Percentiles rank a stretch among this genome's conserved stretches.
Evolutionary conservation across 2,888 invertebrate species (phyloP).

Genomic region (Miltochrista miniata): DNA sequence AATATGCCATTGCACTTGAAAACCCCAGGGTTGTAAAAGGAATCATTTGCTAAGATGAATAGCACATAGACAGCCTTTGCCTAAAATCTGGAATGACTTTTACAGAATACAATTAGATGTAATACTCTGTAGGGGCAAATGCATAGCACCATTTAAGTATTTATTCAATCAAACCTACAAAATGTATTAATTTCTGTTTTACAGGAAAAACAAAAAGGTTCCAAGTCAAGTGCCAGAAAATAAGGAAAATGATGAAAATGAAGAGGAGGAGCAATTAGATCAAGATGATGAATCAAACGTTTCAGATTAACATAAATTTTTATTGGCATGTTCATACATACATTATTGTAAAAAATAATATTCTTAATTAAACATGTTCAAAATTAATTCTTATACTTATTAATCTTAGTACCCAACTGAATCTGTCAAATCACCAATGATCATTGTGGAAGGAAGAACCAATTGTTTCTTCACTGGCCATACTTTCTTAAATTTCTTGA

Average conservation of each 20-base stretch:
- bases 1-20: no score
- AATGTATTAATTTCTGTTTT: constrained; percentile 13
- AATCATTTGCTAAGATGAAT: no score
- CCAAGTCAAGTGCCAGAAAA: constrained; percentile 23
- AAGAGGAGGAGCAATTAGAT: constrained; percentile 6
- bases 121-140: no score
- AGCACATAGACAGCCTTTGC: no score
- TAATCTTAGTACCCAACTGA: constrained; percentile 16
- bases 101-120: no score
- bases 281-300: constrained; percentile 21
- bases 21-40: no score
- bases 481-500: constrained; percentile 76
- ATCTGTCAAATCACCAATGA: constrained; percentile 19
- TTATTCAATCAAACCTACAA: no score
- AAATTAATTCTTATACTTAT: constrained; percentile 10
- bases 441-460: constrained; percentile 49
- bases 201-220: constrained; percentile 29
- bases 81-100: no score
- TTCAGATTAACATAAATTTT: constrained; percentile 25
- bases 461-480: constrained; percentile 72
- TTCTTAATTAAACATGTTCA: constrained; percentile 26
- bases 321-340: constrained; percentile 23
- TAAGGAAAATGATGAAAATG: constrained; percentile 10
- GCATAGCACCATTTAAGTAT: no score
- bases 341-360: constrained; percentile 27